Conservation (phyloP, 2,888 invertebrate genomes). For the Caenorhabditis virilis region DNA sequence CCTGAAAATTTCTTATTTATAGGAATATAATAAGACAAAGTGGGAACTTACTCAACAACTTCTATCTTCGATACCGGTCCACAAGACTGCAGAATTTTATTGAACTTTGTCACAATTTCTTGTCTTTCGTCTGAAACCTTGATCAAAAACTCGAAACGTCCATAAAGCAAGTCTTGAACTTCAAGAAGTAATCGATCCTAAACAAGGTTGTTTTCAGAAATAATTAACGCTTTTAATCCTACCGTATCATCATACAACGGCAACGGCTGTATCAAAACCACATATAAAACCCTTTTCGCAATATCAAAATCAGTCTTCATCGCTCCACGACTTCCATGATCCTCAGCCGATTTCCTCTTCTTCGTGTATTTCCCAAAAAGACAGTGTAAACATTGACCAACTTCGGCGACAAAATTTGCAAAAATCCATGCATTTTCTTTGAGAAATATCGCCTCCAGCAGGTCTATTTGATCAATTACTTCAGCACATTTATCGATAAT, state of each 20-base stretch:
- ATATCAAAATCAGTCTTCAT: slow-evolving; percentile 7
- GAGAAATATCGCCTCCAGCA: slow-evolving; percentile 10
- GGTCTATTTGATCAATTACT: slow-evolving; percentile 15
- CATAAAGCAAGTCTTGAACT: slow-evolving; percentile 30
- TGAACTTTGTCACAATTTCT: slow-evolving; percentile 16
- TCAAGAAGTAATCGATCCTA: slow-evolving; percentile 40
- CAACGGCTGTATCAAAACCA: slow-evolving; percentile 40
- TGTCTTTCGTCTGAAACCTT: slow-evolving; percentile 18
- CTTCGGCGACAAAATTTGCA: slow-evolving; percentile 39
- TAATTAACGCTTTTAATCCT: no score
- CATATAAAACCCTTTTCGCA: slow-evolving; percentile 12
- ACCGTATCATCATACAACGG: slow-evolving; percentile 46
- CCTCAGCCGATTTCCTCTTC: slow-evolving; percentile 25
- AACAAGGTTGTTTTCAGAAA: no score
- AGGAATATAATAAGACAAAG: no score
- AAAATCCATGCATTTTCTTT: slow-evolving; percentile 43
- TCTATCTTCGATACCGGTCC: neutral
- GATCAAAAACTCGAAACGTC: slow-evolving; percentile 28
- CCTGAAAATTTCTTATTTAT: no score
- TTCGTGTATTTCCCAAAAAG: slow-evolving; percentile 39
- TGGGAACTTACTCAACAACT: slow-evolving; percentile 7
- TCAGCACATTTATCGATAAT: slow-evolving; percentile 20
- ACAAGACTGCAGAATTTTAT: slow-evolving; percentile 8
- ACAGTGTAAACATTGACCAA: slow-evolving; percentile 39
- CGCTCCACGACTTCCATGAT: slow-evolving; percentile 24